A percentile compares a stretch with the other conserved stretches of the same genome.
Evolutionary conservation across 2,113 vertebrate genomes (phyloP).

Genomic region (Ondatra zibethicus): DNA sequence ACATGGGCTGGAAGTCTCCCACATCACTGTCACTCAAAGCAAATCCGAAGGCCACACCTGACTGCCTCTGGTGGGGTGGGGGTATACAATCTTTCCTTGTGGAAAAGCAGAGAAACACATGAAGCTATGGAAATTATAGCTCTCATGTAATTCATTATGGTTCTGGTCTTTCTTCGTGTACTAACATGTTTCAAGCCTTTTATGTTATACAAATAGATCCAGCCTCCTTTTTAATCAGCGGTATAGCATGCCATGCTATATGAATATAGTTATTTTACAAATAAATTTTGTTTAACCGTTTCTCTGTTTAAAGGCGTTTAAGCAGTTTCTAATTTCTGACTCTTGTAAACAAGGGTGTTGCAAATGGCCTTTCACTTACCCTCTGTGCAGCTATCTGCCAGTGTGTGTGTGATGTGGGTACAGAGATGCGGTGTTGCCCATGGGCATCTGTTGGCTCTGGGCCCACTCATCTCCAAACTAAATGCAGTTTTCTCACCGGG

Average conservation of each 20-base stretch:
- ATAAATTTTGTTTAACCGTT: background rate
- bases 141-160: background rate
- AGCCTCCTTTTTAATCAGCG: background rate
- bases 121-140: background rate
- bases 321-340: background rate
- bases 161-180: background rate
- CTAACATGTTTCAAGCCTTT: background rate
- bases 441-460: background rate
- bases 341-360: background rate
- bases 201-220: background rate
- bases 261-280: background rate
- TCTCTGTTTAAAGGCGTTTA: background rate
- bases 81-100: background rate
- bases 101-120: background rate
- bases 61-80: background rate
- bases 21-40: background rate
- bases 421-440: background rate
- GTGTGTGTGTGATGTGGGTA: background rate
- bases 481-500: background rate
- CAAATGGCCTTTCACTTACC: background rate
- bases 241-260: background rate
- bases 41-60: background rate
- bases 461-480: background rate
- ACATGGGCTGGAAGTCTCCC: background rate
- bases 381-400: background rate